These are phyloP conservation scores for Chaenogobius annularis DNA, from an alignment of 2,113 vertebrate species.

Conservation along the genomic window DNA sequence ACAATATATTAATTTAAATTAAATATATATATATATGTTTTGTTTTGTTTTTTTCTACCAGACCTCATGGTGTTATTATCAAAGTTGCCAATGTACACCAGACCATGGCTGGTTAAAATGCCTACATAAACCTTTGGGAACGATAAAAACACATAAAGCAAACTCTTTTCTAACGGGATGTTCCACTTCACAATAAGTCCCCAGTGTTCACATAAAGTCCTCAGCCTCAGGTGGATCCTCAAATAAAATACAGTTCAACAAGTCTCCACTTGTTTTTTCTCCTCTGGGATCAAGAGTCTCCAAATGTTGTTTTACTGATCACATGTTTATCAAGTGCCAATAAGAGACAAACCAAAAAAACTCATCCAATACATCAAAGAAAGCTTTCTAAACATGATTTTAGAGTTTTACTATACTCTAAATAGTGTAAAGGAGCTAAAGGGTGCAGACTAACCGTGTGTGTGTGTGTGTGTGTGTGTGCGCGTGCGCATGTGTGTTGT, in stretches of 20 bases:
- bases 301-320: neutral
- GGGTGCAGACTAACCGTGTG: neutral
- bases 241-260: neutral
- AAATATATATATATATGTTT: too few relatives aligned
- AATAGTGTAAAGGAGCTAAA: neutral
- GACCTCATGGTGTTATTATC: neutral
- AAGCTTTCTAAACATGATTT: neutral
- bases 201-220: neutral
- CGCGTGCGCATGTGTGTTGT: neutral
- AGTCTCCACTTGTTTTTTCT: neutral
- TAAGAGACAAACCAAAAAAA: neutral
- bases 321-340: neutral
- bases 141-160: neutral
- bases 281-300: neutral
- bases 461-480: neutral
- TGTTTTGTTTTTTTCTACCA: neutral
- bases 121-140: neutral
- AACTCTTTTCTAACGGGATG: neutral
- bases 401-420: neutral
- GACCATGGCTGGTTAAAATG: too few relatives aligned
- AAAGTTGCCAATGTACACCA: conserved; percentile 19
- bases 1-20: too few relatives aligned
- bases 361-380: neutral
- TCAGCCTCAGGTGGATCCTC: neutral
- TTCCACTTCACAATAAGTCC: neutral